A percentile compares a stretch with the other conserved stretches of the same genome.
These are phyloP conservation scores for Peromyscus aztecus DNA, from an alignment of 2,797 vertebrate genomes.

Conservation along the genomic window DNA sequence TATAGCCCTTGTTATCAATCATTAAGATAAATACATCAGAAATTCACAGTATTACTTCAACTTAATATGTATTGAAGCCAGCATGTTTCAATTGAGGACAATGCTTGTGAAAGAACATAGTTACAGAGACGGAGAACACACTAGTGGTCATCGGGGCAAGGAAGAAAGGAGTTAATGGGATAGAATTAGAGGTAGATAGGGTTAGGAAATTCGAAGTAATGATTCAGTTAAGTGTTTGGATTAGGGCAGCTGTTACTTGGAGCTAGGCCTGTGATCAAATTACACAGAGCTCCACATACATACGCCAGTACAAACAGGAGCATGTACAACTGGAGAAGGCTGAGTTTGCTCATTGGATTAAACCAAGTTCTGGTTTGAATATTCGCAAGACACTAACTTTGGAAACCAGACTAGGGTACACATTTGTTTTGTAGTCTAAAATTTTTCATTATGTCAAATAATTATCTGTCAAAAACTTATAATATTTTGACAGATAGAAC, in stretches of 20 bases:
- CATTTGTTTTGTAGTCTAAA: neutral
- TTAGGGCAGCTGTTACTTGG: neutral
- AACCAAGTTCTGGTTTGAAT: neutral
- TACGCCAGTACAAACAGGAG: neutral
- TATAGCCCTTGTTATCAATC: neutral
- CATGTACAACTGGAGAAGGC: neutral
- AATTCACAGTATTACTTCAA: neutral
- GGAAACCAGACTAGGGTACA: neutral
- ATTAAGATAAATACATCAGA: neutral
- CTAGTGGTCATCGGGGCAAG: neutral
- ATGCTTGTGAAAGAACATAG: neutral
- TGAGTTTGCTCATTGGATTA: neutral
- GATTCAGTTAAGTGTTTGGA: neutral
- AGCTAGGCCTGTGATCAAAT: neutral
- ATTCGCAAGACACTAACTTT: neutral
- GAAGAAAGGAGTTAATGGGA: neutral
- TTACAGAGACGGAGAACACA: neutral
- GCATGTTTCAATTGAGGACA: neutral
- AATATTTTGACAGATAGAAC: neutral
- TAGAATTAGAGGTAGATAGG: neutral
- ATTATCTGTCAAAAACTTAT: neutral
- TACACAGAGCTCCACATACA: neutral
- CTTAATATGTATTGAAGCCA: neutral
- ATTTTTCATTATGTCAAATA: slow-evolving; percentile 26
- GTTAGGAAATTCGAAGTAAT: neutral